Percentiles rank a stretch among this genome's conserved stretches.
Evolutionary conservation across 1,140 invertebrate species (phyloP).

Genomic region (Aphidius ervi): DNA sequence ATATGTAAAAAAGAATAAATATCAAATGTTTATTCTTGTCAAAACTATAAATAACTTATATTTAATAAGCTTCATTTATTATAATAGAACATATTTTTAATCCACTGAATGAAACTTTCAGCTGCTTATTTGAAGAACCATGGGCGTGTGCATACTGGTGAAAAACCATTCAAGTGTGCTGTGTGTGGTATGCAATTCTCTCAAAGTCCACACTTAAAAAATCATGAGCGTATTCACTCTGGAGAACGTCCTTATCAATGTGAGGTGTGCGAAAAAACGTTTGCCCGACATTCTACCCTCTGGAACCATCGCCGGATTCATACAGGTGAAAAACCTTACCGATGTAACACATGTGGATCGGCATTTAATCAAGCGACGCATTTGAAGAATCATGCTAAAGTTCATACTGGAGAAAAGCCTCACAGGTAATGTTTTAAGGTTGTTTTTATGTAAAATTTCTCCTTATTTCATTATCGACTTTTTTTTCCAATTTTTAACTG

Average conservation of each 20-base stretch:
- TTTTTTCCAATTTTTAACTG: no score
- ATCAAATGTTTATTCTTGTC: no score
- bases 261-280: conserved; percentile 87
- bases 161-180: conserved; percentile 83
- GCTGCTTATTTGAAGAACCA: conserved; percentile 90
- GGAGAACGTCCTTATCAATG: conserved; percentile 87
- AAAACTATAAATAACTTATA: no score
- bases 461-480: no score
- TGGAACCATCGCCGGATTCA: conserved; percentile 93
- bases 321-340: conserved; percentile 86
- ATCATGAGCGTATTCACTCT: conserved; percentile 89
- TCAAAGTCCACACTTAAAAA: conserved; percentile 85
- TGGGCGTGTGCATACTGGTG: conserved; percentile 76
- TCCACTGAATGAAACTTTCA: conserved; percentile 23
- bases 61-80: not conserved
- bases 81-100: not conserved
- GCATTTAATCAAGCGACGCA: conserved; percentile 85
- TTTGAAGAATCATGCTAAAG: conserved; percentile 79
- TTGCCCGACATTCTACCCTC: conserved; percentile 78
- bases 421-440: conserved; percentile 34
- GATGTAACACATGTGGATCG: conserved; percentile 77
- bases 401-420: conserved; percentile 65
- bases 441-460: no score
- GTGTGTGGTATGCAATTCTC: conserved; percentile 86
- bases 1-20: no score